Percentiles rank a stretch among this genome's conserved stretches.
These are phyloP conservation scores for Alfaro cultratus DNA, from an alignment of 2,797 vertebrate genomes.

Conservation along the genomic window DNA sequence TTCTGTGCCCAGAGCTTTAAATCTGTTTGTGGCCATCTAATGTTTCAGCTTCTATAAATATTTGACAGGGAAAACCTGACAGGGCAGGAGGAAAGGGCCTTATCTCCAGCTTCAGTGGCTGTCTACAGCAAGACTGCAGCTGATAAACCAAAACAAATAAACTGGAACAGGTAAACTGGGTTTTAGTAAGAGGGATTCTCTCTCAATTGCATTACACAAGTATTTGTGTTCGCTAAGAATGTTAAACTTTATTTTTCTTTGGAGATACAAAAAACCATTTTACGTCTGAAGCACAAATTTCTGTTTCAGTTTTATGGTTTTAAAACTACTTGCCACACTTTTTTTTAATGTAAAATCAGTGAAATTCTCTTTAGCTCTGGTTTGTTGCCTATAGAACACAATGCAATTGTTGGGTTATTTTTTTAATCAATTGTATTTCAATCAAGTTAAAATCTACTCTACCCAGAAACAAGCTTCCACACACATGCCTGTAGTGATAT, in stretches of 20 bases:
- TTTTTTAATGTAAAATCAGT: not conserved
- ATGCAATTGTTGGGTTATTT: not conserved
- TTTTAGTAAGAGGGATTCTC: slow-evolving; percentile 12
- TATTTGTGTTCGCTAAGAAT: not conserved
- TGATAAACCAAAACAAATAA: slow-evolving; percentile 44
- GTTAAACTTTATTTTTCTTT: not conserved
- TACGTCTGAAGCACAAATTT: not conserved
- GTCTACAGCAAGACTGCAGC: slow-evolving; percentile 44
- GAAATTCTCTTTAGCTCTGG: not conserved
- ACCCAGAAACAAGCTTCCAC: not conserved
- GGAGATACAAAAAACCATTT: not conserved
- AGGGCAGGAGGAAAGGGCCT: slow-evolving; percentile 58
- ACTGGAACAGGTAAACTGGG: slow-evolving; percentile 21
- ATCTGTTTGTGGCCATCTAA: slow-evolving; percentile 71
- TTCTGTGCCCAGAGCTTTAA: slow-evolving; percentile 39
- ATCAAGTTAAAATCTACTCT: not conserved
- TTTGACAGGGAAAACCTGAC: slow-evolving; percentile 77
- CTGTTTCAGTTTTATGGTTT: not conserved
- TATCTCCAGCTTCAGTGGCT: slow-evolving; percentile 60
- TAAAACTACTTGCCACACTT: not conserved
- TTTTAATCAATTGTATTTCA: not conserved
- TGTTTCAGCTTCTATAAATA: slow-evolving; percentile 81
- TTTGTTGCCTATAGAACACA: not conserved
- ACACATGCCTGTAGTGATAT: not conserved
- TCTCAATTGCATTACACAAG: not conserved